phyloP scores from a whole-genome alignment of 2,113 vertebrate species.

The Silurus glanis region DNA sequence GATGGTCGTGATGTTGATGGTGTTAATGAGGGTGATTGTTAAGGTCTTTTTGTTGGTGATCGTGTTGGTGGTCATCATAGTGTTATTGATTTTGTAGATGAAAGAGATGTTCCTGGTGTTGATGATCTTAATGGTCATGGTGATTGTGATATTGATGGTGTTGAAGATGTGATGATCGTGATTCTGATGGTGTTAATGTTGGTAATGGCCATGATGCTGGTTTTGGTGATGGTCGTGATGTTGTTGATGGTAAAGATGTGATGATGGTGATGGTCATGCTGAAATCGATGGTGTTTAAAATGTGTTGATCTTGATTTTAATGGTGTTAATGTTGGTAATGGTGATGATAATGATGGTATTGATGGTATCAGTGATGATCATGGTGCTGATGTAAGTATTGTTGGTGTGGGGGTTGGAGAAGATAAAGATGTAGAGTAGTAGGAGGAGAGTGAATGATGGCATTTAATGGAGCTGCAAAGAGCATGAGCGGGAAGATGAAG shows the following conservation, averaged over 20 bases:
- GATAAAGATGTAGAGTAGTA: neutral
- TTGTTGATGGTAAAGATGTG: neutral
- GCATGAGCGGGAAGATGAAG: conserved; percentile 35
- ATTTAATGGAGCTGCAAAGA: conserved; percentile 28
- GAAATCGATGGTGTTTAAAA: neutral
- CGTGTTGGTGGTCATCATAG: neutral
- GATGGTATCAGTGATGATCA: neutral
- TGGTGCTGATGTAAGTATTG: neutral
- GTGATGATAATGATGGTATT: neutral
- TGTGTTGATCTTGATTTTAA: neutral
- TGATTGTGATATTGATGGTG: neutral
- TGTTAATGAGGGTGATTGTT: neutral
- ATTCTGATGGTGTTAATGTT: neutral
- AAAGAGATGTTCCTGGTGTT: neutral
- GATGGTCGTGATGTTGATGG: neutral
- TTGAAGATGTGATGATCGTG: neutral
- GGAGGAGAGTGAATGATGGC: conserved; percentile 15
- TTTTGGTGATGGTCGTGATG: neutral
- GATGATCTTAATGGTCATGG: neutral
- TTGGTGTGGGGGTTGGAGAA: neutral
- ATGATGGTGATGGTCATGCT: neutral
- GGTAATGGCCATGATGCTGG: neutral
- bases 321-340: neutral
- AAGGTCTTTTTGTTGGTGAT: neutral
- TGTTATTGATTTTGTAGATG: neutral